Evolutionary conservation across 2,113 vertebrate species (phyloP).

Genomic region (Fukomys damarensis): DNA sequence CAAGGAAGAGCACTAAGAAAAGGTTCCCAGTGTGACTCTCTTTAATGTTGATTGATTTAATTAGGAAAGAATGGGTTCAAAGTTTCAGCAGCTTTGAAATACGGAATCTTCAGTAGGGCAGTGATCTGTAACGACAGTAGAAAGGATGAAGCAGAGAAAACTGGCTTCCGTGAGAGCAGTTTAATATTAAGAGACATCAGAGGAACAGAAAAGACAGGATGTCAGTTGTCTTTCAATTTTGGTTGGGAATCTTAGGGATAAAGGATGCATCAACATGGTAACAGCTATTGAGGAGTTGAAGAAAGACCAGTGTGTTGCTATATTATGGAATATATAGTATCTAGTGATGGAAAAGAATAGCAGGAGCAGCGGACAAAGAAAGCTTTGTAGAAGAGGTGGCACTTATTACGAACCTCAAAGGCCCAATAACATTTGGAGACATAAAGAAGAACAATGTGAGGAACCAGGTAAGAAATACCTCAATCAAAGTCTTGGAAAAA

Average conservation of each 20-base stretch:
- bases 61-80: neutral
- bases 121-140: neutral
- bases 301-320: neutral
- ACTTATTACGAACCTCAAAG: neutral
- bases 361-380: neutral
- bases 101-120: neutral
- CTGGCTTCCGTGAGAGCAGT: neutral
- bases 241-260: neutral
- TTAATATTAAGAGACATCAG: neutral
- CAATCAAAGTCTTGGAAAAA: neutral
- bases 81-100: neutral
- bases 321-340: neutral
- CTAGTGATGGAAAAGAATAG: neutral
- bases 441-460: neutral
- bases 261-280: neutral
- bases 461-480: neutral
- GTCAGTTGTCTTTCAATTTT: neutral
- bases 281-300: neutral
- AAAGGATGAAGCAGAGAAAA: neutral
- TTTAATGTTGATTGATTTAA: neutral
- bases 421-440: neutral
- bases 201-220: neutral
- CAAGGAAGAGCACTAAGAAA: neutral
- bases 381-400: neutral
- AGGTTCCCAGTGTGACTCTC: no score